Conservation (phyloP, 2,113 vertebrate species). For the Petrocephalus microphthalmus region DNA sequence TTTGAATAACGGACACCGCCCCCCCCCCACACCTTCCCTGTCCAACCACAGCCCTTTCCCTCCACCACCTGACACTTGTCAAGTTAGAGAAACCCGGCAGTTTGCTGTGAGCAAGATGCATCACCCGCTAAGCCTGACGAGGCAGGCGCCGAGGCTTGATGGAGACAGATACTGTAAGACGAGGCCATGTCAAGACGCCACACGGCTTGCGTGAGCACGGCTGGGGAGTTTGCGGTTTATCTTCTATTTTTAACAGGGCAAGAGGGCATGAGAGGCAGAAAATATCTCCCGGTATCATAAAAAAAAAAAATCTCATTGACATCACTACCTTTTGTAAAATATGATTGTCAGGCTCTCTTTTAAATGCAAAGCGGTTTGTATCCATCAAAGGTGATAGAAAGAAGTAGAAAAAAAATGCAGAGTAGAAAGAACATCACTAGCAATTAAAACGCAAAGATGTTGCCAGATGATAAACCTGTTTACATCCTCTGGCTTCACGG, state of each 20-base stretch:
- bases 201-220: not conserved
- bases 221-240: not conserved
- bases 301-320: not conserved
- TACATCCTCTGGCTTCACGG: not conserved
- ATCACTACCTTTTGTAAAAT: not conserved
- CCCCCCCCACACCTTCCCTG: not conserved
- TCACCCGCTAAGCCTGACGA: slow-evolving; percentile 20
- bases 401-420: not conserved
- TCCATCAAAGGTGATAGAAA: not conserved
- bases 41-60: not conserved
- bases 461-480: not conserved
- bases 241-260: not conserved
- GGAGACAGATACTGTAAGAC: slow-evolving; percentile 25
- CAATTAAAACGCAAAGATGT: slow-evolving; percentile 4
- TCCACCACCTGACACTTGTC: slow-evolving; percentile 24
- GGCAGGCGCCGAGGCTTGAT: slow-evolving; percentile 25
- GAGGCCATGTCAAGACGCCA: not conserved
- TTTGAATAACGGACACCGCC: slow-evolving; percentile 30
- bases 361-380: not conserved
- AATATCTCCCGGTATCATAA: not conserved
- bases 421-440: not conserved
- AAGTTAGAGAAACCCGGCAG: slow-evolving; percentile 33
- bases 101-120: slow-evolving; percentile 40
- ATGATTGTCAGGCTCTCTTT: not conserved
- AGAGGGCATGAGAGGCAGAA: not conserved